phyloP scores from a whole-genome alignment of 2,113 vertebrate genomes.

The Microcebus ravelobensis region DNA sequence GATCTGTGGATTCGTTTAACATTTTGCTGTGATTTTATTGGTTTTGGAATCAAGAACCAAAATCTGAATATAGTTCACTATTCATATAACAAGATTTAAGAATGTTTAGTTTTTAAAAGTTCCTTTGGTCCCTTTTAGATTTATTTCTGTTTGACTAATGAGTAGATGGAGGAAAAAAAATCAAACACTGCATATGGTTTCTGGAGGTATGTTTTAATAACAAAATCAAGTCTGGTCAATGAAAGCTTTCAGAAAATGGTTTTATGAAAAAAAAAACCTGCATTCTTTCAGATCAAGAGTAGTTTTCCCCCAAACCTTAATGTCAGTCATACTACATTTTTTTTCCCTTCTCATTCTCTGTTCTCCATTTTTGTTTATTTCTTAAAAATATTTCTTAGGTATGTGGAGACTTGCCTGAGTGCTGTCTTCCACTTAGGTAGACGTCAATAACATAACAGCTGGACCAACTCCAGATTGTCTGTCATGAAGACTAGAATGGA shows the following conservation, averaged over 20 bases:
- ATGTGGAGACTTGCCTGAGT: not conserved
- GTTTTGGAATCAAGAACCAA: conserved; percentile 72
- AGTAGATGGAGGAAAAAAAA: conserved; percentile 55
- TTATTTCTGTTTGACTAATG: conserved; percentile 76
- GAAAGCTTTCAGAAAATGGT: conserved; percentile 61
- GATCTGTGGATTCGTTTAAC: conserved; percentile 68
- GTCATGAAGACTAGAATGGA: not conserved
- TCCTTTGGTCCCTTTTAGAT: conserved; percentile 69
- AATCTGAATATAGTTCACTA: conserved; percentile 66
- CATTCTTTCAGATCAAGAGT: conserved; percentile 52
- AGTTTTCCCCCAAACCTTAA: conserved; percentile 9
- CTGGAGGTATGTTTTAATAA: conserved; percentile 61
- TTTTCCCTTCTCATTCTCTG: not conserved
- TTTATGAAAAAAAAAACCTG: conserved; percentile 39
- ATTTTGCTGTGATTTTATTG: conserved; percentile 73
- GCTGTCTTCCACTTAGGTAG: not conserved
- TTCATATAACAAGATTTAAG: conserved; percentile 75
- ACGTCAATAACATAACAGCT: not conserved
- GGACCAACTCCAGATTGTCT: not conserved
- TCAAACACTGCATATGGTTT: conserved; percentile 55
- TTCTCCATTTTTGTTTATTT: not conserved
- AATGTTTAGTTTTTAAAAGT: conserved; percentile 65
- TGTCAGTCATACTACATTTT: conserved; percentile 2
- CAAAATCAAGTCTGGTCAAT: conserved; percentile 51
- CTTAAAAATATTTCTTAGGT: conserved; percentile 17